Percentiles rank a stretch among this genome's conserved stretches.
Evolutionary conservation across 1,140 invertebrate genomes (phyloP).

Genomic region (Dreissena rostriformis): DNA sequence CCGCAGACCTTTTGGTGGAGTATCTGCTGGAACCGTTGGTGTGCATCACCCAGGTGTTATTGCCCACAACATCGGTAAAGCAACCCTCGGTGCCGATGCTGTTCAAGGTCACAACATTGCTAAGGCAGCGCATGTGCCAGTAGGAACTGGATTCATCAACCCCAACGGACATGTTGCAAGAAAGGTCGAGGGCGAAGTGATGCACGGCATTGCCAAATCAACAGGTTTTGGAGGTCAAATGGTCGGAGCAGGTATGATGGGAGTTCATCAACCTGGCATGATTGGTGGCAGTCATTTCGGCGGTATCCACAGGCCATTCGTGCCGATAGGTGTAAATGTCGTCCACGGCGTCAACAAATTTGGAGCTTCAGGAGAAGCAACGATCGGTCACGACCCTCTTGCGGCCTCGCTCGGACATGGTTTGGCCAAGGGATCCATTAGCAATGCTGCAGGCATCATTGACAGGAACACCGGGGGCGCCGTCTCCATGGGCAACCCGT

Average conservation of each 20-base stretch:
- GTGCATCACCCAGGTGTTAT: neutral
- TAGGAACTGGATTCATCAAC: constrained; percentile 24
- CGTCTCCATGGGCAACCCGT: constrained; percentile 3
- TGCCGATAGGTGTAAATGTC: neutral
- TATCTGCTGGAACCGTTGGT: constrained; percentile 2
- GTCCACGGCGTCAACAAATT: constrained; percentile 40
- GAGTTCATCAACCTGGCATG: too few relatives aligned
- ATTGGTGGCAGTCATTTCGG: neutral
- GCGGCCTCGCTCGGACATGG: constrained; percentile 24
- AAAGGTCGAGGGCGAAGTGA: neutral
- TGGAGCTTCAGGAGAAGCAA: constrained; percentile 6
- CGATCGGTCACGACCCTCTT: constrained; percentile 20
- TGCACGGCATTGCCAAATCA: constrained; percentile 8
- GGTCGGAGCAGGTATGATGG: too few relatives aligned
- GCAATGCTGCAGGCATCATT: constrained; percentile 8
- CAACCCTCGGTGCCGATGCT: neutral
- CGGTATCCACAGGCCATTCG: neutral
- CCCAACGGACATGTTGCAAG: neutral
- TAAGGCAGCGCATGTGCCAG: neutral
- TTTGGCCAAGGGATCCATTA: constrained; percentile 31
- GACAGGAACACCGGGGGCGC: constrained; percentile 32
- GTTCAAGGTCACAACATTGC: constrained; percentile 26
- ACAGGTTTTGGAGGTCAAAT: neutral
- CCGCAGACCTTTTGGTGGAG: neutral
- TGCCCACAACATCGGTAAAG: constrained; percentile 13